Evolutionary conservation across 2,888 invertebrate species (phyloP).

Genomic region (Mesorhabditis belari): DNA sequence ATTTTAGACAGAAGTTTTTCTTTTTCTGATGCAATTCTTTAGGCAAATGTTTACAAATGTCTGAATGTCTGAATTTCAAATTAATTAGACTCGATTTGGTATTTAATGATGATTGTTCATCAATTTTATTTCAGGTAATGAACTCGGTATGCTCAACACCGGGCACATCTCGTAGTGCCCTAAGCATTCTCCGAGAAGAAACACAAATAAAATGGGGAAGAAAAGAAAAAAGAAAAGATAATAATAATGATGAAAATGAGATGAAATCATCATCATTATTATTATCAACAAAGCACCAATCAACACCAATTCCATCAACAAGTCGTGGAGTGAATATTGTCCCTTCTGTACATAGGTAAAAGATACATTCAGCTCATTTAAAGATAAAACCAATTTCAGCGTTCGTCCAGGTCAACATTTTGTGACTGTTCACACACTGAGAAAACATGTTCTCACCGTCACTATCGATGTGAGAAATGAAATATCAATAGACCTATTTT

Average conservation of each 20-base stretch:
- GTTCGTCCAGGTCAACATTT: slow-evolving; percentile 27
- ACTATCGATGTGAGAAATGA: slow-evolving; percentile 21
- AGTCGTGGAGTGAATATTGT: not conserved
- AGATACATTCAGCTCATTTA: not conserved
- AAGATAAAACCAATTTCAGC: too few species aligned
- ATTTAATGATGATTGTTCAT: too few species aligned
- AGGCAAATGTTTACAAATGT: too few species aligned
- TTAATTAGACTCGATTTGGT: too few species aligned
- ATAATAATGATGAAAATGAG: too few species aligned
- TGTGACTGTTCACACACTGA: slow-evolving; percentile 32
- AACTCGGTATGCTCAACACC: not conserved
- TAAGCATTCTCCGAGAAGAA: not conserved
- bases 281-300: too few species aligned
- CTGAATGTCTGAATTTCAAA: too few species aligned
- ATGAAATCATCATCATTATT: too few species aligned
- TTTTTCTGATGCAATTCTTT: too few species aligned
- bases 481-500: not conserved
- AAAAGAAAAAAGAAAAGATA: not conserved
- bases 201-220: not conserved
- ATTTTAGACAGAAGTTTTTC: too few species aligned
- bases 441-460: slow-evolving; percentile 29
- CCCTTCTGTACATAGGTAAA: not conserved
- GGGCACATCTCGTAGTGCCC: not conserved
- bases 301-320: not conserved
- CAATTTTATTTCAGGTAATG: not conserved